phyloP scores from a whole-genome alignment of 2,888 invertebrate species.

The Trissoscelio sp. region DNA sequence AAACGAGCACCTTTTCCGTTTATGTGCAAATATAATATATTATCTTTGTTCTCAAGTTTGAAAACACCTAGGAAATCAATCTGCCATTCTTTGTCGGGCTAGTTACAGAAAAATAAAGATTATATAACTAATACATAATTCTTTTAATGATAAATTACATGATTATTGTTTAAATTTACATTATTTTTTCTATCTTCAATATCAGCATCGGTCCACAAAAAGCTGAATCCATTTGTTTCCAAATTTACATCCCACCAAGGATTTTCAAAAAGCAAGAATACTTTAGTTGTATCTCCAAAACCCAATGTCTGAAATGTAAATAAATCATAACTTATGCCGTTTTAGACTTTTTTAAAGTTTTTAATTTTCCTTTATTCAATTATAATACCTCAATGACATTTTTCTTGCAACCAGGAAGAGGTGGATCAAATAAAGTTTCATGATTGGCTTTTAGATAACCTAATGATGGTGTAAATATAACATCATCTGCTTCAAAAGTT shows the following conservation, averaged over 20 bases:
- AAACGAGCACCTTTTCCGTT: conserved; percentile 86
- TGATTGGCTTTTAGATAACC: conserved; percentile 88
- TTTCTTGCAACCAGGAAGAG: conserved; percentile 85
- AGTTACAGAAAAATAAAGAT: conserved; percentile 54
- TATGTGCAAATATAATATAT: conserved; percentile 87
- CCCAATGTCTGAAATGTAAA: conserved; percentile 83
- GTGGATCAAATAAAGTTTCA: conserved; percentile 85
- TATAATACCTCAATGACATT: conserved; percentile 84
- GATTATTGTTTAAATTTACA: too few relatives aligned
- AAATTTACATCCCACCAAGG: conserved; percentile 86
- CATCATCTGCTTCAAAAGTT: conserved; percentile 85
- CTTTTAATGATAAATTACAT: not conserved
- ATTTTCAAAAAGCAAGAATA: conserved; percentile 86
- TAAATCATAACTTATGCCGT: not conserved
- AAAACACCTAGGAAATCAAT: conserved; percentile 87
- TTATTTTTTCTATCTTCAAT: conserved; percentile 70
- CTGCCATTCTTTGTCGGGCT: conserved; percentile 85
- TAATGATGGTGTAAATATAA: conserved; percentile 88
- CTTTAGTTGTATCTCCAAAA: conserved; percentile 88
- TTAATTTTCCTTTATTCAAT: not conserved
- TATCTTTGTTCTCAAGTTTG: conserved; percentile 86
- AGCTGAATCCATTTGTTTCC: conserved; percentile 80
- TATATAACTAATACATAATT: not conserved
- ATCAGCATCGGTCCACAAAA: conserved; percentile 86
- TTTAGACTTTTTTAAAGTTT: not conserved